These are phyloP conservation scores for Mayetiola destructor DNA, from an alignment of 2,888 invertebrate genomes.

Conservation along the genomic window DNA sequence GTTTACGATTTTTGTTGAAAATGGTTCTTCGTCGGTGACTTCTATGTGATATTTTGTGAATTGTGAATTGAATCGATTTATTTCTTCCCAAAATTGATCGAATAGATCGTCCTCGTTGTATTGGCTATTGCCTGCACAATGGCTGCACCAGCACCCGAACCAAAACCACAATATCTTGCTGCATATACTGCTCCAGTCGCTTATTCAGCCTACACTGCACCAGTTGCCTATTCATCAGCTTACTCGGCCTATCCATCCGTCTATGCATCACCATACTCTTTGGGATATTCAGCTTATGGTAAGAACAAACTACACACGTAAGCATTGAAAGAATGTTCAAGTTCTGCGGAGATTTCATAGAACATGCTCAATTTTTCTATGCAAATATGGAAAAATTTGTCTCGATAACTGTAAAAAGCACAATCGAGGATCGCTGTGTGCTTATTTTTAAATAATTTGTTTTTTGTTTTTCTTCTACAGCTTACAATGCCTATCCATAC, in stretches of 20 bases:
- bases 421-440: no score
- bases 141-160: constrained; percentile 17
- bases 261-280: not conserved
- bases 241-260: not conserved
- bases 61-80: no score
- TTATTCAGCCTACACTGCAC: constrained; percentile 16
- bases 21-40: not conserved
- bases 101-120: not conserved
- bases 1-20: no score
- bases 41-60: not conserved
- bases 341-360: not conserved
- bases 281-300: not conserved
- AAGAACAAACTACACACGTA: constrained; percentile 14
- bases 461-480: no score
- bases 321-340: constrained; percentile 8
- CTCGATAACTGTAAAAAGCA: no score
- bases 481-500: no score
- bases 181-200: constrained; percentile 14
- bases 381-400: no score
- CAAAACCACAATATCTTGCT: constrained; percentile 15
- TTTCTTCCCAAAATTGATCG: constrained; percentile 12
- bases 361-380: no score
- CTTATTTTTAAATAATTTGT: no score
- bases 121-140: constrained; percentile 15
- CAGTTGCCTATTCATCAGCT: constrained; percentile 16